Evolutionary conservation across 2,797 vertebrate species (phyloP).

Genomic region (Thripadectes ignobilis): DNA sequence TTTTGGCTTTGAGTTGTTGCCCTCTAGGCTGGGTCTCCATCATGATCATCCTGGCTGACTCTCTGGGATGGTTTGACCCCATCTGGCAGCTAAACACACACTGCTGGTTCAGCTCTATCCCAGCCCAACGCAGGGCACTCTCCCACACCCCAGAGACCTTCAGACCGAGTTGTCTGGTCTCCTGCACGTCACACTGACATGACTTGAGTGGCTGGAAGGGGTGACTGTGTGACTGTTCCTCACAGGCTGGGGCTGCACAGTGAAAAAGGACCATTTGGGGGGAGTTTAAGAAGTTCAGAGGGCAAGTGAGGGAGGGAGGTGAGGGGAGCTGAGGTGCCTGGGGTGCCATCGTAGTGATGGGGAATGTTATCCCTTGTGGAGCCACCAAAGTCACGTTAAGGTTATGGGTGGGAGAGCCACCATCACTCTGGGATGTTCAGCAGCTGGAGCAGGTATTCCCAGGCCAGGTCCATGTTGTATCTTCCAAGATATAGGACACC

Average conservation of each 20-base stretch:
- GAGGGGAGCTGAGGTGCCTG: not conserved
- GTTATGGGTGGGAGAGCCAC: not conserved
- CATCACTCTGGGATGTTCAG: rapidly evolving
- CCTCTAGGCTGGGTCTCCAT: not conserved
- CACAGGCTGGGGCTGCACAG: not conserved
- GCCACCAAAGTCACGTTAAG: not conserved
- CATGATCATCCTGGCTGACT: not conserved
- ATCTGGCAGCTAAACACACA: not conserved
- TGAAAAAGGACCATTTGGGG: not conserved
- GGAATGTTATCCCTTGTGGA: not conserved
- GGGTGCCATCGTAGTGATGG: rapidly evolving
- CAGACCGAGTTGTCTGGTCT: not conserved
- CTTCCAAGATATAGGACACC: rapidly evolving
- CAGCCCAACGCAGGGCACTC: not conserved
- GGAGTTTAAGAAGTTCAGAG: not conserved
- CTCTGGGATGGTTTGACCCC: not conserved
- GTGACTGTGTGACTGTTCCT: not conserved
- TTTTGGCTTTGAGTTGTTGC: not conserved
- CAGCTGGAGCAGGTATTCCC: not conserved
- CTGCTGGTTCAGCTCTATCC: not conserved
- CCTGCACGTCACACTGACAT: not conserved
- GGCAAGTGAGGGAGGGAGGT: rapidly evolving
- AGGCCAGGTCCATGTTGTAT: rapidly evolving
- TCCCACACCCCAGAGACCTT: not conserved
- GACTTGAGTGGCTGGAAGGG: not conserved